A percentile compares a stretch with the other conserved stretches of the same genome.
phyloP scores from a whole-genome alignment of 2,888 invertebrate species.

The Euzophera pinguis region DNA sequence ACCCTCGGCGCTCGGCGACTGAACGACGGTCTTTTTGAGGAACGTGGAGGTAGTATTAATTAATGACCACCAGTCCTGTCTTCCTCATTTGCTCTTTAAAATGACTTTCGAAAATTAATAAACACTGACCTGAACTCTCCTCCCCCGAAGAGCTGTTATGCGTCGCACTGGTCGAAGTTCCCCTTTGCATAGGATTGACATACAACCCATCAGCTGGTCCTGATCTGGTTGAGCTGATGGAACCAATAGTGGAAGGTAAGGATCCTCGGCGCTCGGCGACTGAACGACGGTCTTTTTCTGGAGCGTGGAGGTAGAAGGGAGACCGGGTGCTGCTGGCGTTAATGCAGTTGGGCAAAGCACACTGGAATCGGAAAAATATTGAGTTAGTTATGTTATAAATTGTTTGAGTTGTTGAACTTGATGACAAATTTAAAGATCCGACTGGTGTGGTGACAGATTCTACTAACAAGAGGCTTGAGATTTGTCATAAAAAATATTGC shows the following conservation, averaged over 20 bases:
- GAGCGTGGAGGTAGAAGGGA: slow-evolving; percentile 89
- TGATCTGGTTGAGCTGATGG: slow-evolving; percentile 64
- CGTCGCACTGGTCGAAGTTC: slow-evolving; percentile 43
- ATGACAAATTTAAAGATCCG: too few species aligned
- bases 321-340: slow-evolving; percentile 69
- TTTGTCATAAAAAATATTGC: too few species aligned
- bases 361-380: slow-evolving; percentile 52
- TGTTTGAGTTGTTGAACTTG: too few species aligned
- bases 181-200: slow-evolving; percentile 88
- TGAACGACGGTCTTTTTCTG: slow-evolving; percentile 66
- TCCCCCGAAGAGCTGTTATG: slow-evolving; percentile 68
- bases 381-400: not conserved
- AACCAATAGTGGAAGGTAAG: slow-evolving; percentile 54
- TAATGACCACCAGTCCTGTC: not conserved
- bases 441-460: too few species aligned
- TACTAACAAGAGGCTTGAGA: too few species aligned
- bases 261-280: slow-evolving; percentile 59
- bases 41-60: too few species aligned
- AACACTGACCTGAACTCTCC: slow-evolving; percentile 58
- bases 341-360: slow-evolving; percentile 76
- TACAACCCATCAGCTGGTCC: slow-evolving; percentile 89
- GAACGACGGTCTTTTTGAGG: slow-evolving; percentile 50
- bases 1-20: slow-evolving; percentile 55
- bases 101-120: not conserved
- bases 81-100: too few species aligned